Percentiles rank a stretch among this genome's conserved stretches.
phyloP scores from a whole-genome alignment of 53 echinoderm and acorn worm genomes.

The Astropecten irregularis region DNA sequence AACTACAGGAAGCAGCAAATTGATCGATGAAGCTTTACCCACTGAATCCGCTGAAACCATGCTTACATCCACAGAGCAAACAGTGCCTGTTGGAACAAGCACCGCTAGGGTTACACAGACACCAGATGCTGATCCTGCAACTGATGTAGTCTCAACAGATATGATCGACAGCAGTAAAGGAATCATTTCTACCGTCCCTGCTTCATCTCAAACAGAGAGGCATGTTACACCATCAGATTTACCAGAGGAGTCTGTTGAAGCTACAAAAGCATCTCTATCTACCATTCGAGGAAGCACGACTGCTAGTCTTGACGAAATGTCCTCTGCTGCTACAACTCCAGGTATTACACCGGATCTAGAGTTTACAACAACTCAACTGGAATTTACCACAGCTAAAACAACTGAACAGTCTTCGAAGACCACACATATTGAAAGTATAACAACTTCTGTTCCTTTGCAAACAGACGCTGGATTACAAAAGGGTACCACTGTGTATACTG shows the following conservation, averaged over 20 bases:
- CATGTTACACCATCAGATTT: neutral
- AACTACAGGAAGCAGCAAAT: neutral
- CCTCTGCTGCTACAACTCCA: no score
- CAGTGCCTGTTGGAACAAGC: neutral
- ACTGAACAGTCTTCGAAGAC: neutral
- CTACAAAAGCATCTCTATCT: neutral
- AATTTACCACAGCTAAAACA: no score
- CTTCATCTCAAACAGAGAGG: no score
- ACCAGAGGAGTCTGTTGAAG: neutral
- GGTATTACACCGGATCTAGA: no score
- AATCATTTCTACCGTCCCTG: no score
- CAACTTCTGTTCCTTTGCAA: neutral
- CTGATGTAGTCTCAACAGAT: no score
- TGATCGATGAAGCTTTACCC: neutral
- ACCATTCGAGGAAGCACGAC: no score
- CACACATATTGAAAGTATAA: neutral
- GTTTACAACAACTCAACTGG: no score
- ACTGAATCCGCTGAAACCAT: neutral
- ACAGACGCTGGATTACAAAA: neutral
- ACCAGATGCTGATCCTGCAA: neutral
- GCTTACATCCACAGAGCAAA: neutral
- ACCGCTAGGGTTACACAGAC: neutral
- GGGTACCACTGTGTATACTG: neutral
- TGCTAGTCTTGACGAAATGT: no score
- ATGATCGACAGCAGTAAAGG: no score